phyloP scores from a whole-genome alignment of 2,888 invertebrate species.

The Latheticus oryzae region DNA sequence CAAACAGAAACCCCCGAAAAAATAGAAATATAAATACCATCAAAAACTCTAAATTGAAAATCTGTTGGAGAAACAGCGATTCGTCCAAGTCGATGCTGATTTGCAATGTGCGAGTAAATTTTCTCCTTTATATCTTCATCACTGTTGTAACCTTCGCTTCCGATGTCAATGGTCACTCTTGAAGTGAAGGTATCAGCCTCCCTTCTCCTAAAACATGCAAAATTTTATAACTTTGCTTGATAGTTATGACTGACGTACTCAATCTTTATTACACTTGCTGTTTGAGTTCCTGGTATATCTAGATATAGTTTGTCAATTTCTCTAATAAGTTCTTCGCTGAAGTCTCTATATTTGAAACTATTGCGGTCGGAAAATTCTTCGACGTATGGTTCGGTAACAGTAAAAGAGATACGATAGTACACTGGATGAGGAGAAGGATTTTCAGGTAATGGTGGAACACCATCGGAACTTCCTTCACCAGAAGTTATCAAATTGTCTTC shows the following conservation, averaged over 20 bases:
- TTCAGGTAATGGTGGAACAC: not conserved
- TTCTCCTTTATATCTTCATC: constrained; percentile 65
- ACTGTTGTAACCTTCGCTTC: constrained; percentile 71
- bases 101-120: constrained; percentile 71
- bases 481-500: constrained; percentile 25
- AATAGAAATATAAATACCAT: constrained; percentile 64
- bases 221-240: not conserved
- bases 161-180: constrained; percentile 77
- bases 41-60: constrained; percentile 71
- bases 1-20: constrained; percentile 40
- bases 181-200: constrained; percentile 72
- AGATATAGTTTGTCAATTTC: constrained; percentile 72
- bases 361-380: constrained; percentile 71
- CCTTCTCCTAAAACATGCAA: constrained; percentile 64
- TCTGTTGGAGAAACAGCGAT: constrained; percentile 70
- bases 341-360: constrained; percentile 70
- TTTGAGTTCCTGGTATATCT: constrained; percentile 69
- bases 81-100: constrained; percentile 68
- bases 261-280: constrained; percentile 75
- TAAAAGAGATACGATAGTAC: constrained; percentile 70
- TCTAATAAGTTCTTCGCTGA: constrained; percentile 71
- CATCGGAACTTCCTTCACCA: constrained; percentile 20
- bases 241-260: constrained; percentile 76
- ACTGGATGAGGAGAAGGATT: constrained; percentile 55
- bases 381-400: constrained; percentile 73